Evolutionary conservation across 2,797 vertebrate genomes (phyloP).

Genomic region (Coluber constrictor): DNA sequence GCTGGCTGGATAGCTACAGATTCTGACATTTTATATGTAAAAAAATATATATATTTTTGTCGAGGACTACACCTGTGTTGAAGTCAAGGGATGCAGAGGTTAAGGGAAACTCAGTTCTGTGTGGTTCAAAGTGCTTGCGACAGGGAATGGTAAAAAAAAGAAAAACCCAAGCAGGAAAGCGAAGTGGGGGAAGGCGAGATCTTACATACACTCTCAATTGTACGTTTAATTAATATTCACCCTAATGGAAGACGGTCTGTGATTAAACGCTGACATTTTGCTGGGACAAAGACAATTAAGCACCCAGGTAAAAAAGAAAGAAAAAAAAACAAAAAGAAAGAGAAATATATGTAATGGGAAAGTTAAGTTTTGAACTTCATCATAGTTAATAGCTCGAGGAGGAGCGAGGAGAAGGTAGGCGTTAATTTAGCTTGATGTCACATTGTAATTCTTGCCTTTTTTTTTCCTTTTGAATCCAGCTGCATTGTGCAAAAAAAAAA

Average conservation of each 20-base stretch:
- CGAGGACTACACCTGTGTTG: rapidly evolving
- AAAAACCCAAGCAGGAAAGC: rapidly evolving
- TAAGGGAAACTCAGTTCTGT: not conserved
- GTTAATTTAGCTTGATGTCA: constrained; percentile 49
- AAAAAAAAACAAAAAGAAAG: constrained; percentile 11
- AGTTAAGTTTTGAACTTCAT: constrained; percentile 49
- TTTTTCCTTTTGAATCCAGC: constrained; percentile 11
- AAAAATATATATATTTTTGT: too few relatives aligned
- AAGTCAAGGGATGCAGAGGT: not conserved
- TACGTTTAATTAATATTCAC: constrained; percentile 61
- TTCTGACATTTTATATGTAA: too few relatives aligned
- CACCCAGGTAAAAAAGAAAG: too few relatives aligned
- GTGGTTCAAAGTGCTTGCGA: not conserved
- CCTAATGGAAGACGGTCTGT: constrained; percentile 61
- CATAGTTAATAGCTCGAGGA: constrained; percentile 33
- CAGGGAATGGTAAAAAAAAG: not conserved
- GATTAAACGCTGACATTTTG: constrained; percentile 70
- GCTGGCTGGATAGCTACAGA: too few relatives aligned
- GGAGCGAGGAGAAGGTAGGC: constrained; percentile 51
- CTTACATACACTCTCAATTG: constrained; percentile 40
- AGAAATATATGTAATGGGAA: constrained; percentile 57
- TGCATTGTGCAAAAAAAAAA: not conserved
- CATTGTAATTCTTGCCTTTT: constrained; percentile 4
- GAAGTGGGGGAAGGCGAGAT: not conserved
- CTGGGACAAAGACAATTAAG: constrained; percentile 69